Percentiles rank a stretch among this genome's conserved stretches.
Evolutionary conservation across 2,888 invertebrate genomes (phyloP).

Genomic region (Glyphotaelius pellucidus): DNA sequence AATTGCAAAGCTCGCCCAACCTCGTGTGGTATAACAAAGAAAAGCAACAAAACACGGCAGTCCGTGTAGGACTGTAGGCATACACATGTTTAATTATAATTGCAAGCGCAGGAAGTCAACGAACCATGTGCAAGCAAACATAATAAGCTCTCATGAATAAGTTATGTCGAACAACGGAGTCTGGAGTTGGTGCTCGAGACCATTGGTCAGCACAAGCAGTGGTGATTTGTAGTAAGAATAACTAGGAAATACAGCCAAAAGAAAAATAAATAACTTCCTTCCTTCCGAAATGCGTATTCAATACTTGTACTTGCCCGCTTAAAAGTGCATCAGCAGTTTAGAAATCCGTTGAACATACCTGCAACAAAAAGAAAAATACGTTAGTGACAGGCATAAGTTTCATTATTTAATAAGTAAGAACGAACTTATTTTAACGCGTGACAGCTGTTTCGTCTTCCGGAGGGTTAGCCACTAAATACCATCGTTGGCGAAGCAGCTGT

Average conservation of each 20-base stretch:
- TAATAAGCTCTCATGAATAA: slow-evolving; percentile 11
- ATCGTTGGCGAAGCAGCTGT: too few relatives aligned
- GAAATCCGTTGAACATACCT: neutral
- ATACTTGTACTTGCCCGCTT: neutral
- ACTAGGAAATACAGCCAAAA: neutral
- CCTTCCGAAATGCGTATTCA: neutral
- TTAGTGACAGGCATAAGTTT: neutral
- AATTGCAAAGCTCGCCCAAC: neutral
- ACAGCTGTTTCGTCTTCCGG: neutral
- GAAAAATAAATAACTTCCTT: too few relatives aligned
- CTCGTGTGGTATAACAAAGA: neutral
- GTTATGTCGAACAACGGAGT: slow-evolving; percentile 49
- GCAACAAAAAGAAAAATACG: neutral
- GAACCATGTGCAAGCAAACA: slow-evolving; percentile 24
- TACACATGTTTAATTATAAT: slow-evolving; percentile 8
- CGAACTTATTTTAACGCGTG: neutral
- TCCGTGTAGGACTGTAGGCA: neutral
- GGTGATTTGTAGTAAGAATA: neutral
- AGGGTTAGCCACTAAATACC: neutral
- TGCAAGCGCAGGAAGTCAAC: slow-evolving; percentile 19
- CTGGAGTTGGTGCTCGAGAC: slow-evolving; percentile 32
- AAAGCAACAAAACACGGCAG: neutral
- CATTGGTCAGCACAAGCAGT: neutral
- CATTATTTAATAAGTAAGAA: neutral
- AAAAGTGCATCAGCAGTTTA: neutral